Evolutionary conservation across 2,888 invertebrate species (phyloP).

Genomic region (Drosophila barbarae): DNA sequence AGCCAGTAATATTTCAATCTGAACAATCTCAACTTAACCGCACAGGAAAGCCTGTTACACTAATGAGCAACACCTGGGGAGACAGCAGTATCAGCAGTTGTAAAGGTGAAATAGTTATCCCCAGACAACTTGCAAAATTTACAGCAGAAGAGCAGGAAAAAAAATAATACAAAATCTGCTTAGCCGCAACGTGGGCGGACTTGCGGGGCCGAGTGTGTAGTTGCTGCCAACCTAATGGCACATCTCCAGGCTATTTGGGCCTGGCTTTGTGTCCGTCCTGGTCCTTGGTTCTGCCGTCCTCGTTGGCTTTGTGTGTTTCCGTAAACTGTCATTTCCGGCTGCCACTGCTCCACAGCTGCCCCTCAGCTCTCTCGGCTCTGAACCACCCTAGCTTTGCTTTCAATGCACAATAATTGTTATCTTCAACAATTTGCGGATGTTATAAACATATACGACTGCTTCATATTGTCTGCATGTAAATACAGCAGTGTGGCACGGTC

Average conservation of each 20-base stretch:
- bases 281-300: constrained; percentile 25
- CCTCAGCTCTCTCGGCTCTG: neutral
- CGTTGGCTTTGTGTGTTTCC: constrained; percentile 54
- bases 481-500: constrained; percentile 47
- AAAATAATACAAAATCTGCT: constrained; percentile 21
- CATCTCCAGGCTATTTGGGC: constrained; percentile 59
- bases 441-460: constrained; percentile 72
- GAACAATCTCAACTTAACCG: constrained; percentile 29
- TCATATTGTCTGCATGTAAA: constrained; percentile 72
- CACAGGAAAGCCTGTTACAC: constrained; percentile 41
- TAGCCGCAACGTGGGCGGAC: constrained; percentile 30
- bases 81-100: constrained; percentile 12
- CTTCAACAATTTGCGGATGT: constrained; percentile 74
- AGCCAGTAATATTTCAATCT: constrained; percentile 46
- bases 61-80: constrained; percentile 59
- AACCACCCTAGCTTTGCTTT: constrained; percentile 53
- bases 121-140: constrained; percentile 39
- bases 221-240: constrained; percentile 65
- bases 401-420: constrained; percentile 73
- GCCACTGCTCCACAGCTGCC: constrained; percentile 38
- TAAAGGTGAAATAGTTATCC: constrained; percentile 33
- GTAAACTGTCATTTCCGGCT: constrained; percentile 70
- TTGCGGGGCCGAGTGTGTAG: constrained; percentile 29
- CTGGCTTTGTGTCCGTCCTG: constrained; percentile 42
- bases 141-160: constrained; percentile 21